Conservation (phyloP, 2,797 vertebrate genomes). For the Sebastes itinus region DNA sequence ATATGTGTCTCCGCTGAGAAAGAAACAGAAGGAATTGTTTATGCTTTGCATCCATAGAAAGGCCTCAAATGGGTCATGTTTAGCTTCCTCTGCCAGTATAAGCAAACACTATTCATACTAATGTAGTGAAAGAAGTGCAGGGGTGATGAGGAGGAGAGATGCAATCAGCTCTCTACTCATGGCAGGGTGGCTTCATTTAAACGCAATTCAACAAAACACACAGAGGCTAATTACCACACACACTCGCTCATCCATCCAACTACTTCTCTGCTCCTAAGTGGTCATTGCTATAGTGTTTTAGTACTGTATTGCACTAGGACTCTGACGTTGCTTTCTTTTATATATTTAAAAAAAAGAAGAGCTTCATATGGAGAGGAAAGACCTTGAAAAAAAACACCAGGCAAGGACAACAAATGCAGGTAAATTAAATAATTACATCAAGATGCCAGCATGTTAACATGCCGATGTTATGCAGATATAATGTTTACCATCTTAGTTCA, state of each 20-base stretch:
- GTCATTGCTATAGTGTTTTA: background rate
- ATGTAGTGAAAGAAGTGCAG: slow-evolving; percentile 3
- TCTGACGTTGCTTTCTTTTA: background rate
- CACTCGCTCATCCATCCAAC: background rate
- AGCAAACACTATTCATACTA: slow-evolving; percentile 28
- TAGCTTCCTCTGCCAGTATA: slow-evolving; percentile 9
- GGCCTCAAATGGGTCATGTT: slow-evolving; percentile 37
- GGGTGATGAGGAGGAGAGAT: slow-evolving; percentile 24
- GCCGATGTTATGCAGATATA: background rate
- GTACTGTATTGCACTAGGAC: background rate
- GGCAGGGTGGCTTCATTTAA: slow-evolving; percentile 23
- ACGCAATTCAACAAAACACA: background rate
- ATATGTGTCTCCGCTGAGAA: slow-evolving; percentile 42
- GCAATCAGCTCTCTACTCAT: slow-evolving; percentile 19
- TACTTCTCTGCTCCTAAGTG: background rate
- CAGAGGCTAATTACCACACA: slow-evolving; percentile 27
- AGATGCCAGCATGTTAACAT: background rate
- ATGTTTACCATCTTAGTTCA: background rate
- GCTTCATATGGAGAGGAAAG: background rate
- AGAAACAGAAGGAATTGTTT: slow-evolving; percentile 36
- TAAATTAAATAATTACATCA: background rate
- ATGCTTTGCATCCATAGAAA: slow-evolving; percentile 34
- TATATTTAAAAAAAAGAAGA: background rate
- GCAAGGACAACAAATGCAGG: background rate
- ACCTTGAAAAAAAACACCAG: background rate